phyloP scores from a whole-genome alignment of 92 coral and sea anemone species.

The Porites divaricata region DNA sequence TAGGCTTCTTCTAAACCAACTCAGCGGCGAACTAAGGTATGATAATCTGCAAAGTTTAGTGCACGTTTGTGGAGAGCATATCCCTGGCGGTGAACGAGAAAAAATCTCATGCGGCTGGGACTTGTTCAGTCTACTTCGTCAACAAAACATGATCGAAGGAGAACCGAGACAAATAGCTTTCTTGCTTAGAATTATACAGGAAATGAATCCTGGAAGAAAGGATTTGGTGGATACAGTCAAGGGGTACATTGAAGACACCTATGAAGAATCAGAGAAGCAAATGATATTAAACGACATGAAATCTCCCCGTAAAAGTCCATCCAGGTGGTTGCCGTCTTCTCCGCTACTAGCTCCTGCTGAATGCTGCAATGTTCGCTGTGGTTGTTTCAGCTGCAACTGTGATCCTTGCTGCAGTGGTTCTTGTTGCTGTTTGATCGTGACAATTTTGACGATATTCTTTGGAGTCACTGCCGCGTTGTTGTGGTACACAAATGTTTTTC shows the following conservation, averaged over 20 bases:
- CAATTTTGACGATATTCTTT: neutral
- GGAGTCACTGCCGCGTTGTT: neutral
- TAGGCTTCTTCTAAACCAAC: slow-evolving; percentile 72
- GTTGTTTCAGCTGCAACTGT: slow-evolving; percentile 2
- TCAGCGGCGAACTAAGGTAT: slow-evolving; percentile 69
- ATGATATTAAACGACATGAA: slow-evolving; percentile 14
- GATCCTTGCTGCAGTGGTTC: slow-evolving; percentile 9
- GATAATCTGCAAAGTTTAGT: slow-evolving; percentile 68
- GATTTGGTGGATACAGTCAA: slow-evolving; percentile 72
- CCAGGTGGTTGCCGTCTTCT: neutral
- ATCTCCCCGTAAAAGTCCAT: neutral
- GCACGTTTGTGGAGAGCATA: slow-evolving; percentile 56
- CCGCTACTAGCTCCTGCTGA: neutral
- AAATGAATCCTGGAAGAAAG: slow-evolving; percentile 66
- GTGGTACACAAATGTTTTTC: neutral
- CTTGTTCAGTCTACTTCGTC: slow-evolving; percentile 68
- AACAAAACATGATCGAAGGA: slow-evolving; percentile 66
- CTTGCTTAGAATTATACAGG: slow-evolving; percentile 59
- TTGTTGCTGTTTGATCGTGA: slow-evolving; percentile 22
- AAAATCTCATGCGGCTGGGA: slow-evolving; percentile 68
- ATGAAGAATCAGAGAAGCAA: slow-evolving; percentile 14
- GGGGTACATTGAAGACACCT: slow-evolving; percentile 55
- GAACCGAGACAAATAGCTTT: slow-evolving; percentile 56
- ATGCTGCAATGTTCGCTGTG: neutral
- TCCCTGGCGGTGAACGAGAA: slow-evolving; percentile 61